A percentile compares a stretch with the other conserved stretches of the same genome.
Conservation (phyloP, 37 sponge, comb jelly and placozoan species). For the Haliclona indistincta region DNA sequence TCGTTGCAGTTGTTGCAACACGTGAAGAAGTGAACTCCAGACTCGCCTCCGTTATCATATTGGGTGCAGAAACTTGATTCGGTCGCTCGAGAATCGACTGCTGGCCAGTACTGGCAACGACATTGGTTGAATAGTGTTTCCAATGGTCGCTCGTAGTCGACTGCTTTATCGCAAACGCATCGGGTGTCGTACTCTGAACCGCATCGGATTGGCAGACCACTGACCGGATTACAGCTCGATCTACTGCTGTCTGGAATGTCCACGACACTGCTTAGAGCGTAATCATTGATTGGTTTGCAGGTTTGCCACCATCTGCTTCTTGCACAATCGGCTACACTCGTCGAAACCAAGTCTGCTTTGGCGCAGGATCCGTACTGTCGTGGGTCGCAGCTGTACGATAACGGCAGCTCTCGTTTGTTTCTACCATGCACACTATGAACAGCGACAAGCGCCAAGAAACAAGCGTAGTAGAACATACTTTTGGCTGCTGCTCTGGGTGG, state of each 20-base stretch:
- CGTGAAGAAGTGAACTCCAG: constrained; percentile 29
- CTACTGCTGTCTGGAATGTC: constrained; percentile 4
- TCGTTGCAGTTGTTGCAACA: constrained; percentile 45
- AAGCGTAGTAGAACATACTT: too few relatives aligned
- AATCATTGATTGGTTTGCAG: neutral
- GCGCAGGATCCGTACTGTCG: neutral
- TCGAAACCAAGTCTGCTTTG: constrained; percentile 27
- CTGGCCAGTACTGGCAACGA: constrained; percentile 53
- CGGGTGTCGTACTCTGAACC: constrained; percentile 16
- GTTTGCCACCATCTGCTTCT: neutral
- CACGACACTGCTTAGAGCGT: constrained; percentile 25
- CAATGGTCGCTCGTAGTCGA: constrained; percentile 11
- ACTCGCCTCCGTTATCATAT: constrained; percentile 11
- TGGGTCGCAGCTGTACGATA: constrained; percentile 18
- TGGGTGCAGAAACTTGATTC: constrained; percentile 23
- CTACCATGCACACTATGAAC: neutral
- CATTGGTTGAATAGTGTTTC: constrained; percentile 17
- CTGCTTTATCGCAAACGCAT: constrained; percentile 42
- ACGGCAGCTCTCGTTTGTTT: constrained; percentile 2
- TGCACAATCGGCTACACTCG: constrained; percentile 22
- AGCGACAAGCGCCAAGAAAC: too few relatives aligned
- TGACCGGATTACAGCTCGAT: constrained; percentile 16
- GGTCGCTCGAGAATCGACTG: neutral
- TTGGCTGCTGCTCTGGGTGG: too few relatives aligned
- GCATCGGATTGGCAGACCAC: constrained; percentile 15